A percentile compares a stretch with the other conserved stretches of the same genome.
These are phyloP conservation scores for Eulemur rufifrons DNA, from an alignment of 2,113 vertebrate species.

Conservation along the genomic window DNA sequence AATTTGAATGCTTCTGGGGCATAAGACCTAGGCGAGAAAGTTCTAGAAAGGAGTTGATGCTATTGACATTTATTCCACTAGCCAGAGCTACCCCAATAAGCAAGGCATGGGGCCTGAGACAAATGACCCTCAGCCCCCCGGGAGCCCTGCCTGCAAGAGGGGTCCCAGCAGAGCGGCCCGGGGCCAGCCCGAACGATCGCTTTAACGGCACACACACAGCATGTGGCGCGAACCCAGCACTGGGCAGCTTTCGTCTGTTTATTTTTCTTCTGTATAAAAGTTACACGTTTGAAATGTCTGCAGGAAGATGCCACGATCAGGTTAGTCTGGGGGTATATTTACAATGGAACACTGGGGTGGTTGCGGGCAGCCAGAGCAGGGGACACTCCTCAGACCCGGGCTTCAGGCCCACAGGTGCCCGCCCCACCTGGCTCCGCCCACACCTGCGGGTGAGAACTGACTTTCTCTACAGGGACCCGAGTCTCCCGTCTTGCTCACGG, in stretches of 20 bases:
- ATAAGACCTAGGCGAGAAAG: too few relatives aligned
- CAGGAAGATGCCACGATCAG: conserved; percentile 68
- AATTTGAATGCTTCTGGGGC: neutral
- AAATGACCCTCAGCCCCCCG: rapidly evolving
- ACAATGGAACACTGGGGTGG: conserved; percentile 28
- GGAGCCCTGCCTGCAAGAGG: rapidly evolving
- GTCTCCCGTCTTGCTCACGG: rapidly evolving
- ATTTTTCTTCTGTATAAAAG: conserved; percentile 84
- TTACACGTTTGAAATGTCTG: conserved; percentile 81
- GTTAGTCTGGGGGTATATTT: conserved; percentile 55
- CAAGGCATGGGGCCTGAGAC: neutral
- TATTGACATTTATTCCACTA: rapidly evolving
- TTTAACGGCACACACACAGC: conserved; percentile 75
- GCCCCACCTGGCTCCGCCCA: neutral
- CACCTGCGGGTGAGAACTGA: neutral
- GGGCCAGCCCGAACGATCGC: conserved; percentile 46
- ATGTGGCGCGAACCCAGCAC: conserved; percentile 66
- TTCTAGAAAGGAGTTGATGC: neutral
- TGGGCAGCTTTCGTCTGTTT: conserved; percentile 72
- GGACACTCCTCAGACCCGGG: neutral
- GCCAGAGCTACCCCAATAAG: neutral
- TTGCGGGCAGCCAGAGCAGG: neutral
- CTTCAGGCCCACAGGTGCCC: neutral
- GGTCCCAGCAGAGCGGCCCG: neutral
- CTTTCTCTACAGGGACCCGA: neutral